Evolutionary conservation across 1,140 invertebrate genomes (phyloP), one percentile per base, ranked within the genome.

Genomic region (Luehdorfia chinensis): DNA sequence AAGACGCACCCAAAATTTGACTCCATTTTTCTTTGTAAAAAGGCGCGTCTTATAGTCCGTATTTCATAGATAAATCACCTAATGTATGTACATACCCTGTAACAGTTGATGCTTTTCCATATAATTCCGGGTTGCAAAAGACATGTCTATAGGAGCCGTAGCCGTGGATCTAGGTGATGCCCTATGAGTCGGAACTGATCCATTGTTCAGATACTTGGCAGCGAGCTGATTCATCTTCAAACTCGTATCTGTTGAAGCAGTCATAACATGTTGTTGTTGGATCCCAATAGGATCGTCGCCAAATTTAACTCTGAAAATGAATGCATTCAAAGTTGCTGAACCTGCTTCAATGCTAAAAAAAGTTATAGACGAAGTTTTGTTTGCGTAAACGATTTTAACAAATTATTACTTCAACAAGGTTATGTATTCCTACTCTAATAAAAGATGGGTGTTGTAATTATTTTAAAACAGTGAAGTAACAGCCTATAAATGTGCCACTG

Each of bases 171-270:
- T 43, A 49, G 54, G 31, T 61, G 55, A 64, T n/a, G 67, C 47
- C 8, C 68, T 67, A 12, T 84, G 47, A 7, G 47, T 18, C 2
- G 19, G 25, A 3, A 51, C 19, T 9, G 59, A 21, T 15, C 33
- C 87, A 13, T 87, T 80, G 15, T 88, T 90, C 27, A 92, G 71
- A 77, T 93, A 92, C 61, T 93, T 93, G 49, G 90, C 87, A 28
- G 91, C 89, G 6, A 93, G 66, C 53, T 91, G 90, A 56, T 90
- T 91, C 84, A 92, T 91, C 44, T 89, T 89, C 56, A 90, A 71
- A 61, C 89, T 90, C 1, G 88, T 89, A 45, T 90, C 90, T 9
- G 84, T 88, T 14, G 87, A 72, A 15, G 44, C 46, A 7, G 46
- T 34, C 14, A 55, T 59, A 9, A 68, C 15, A n/a, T n/a, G n/a